phyloP scores from a whole-genome alignment of 2,888 invertebrate species.

The Caenorhabditis doughertyi region DNA sequence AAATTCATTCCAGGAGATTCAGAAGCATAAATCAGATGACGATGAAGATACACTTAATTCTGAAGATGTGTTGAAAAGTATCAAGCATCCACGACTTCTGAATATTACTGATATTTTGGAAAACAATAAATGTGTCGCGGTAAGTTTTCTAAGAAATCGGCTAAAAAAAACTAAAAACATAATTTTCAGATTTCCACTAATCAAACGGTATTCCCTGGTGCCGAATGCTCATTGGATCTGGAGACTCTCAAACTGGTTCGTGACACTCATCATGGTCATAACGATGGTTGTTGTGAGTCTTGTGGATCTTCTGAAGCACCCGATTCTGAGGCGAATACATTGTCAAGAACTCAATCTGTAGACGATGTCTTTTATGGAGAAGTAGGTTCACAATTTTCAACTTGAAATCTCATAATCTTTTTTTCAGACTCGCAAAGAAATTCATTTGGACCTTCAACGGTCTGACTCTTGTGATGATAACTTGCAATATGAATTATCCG shows the following conservation, averaged over 20 bases:
- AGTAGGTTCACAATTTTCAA: background rate
- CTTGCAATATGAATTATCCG: slow-evolving; percentile 33
- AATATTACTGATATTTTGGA: slow-evolving; percentile 26
- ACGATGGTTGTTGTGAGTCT: background rate
- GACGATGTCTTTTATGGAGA: slow-evolving; percentile 26
- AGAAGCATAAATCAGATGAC: slow-evolving; percentile 54
- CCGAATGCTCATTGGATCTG: slow-evolving; percentile 74
- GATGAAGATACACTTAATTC: slow-evolving; percentile 34
- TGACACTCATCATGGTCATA: slow-evolving; percentile 15
- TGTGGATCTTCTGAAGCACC: slow-evolving; percentile 1
- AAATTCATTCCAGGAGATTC: slow-evolving; percentile 64
- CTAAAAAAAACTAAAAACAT: background rate
- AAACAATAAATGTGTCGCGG: slow-evolving; percentile 46
- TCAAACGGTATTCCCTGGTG: slow-evolving; percentile 77
- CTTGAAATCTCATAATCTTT: background rate
- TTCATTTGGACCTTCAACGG: background rate
- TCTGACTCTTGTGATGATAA: slow-evolving; percentile 24
- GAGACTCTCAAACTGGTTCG: slow-evolving; percentile 52
- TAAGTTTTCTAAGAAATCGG: background rate
- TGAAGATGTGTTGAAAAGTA: slow-evolving; percentile 21
- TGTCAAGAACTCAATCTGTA: slow-evolving; percentile 38
- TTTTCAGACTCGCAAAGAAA: slow-evolving; percentile 1
- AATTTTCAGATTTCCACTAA: slow-evolving; percentile 71
- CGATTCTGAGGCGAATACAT: background rate
- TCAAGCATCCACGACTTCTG: slow-evolving; percentile 32